phyloP scores from a whole-genome alignment of 2,113 vertebrate species.

The Phrynosoma platyrhinos region DNA sequence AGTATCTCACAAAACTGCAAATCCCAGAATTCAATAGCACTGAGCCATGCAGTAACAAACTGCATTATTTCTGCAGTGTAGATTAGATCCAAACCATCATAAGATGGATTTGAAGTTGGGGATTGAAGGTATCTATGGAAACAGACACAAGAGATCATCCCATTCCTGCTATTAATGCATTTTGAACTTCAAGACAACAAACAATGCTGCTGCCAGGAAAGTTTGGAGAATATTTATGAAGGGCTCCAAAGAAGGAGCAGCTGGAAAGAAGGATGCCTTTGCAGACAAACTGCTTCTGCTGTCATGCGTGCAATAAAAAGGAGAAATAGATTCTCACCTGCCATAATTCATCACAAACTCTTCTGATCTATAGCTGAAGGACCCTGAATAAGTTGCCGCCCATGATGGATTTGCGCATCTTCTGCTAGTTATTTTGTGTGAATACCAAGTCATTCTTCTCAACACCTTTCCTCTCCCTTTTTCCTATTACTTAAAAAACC shows the following conservation, averaged over 20 bases:
- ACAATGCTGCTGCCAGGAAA: background rate
- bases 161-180: too few species aligned
- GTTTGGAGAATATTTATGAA: conserved; percentile 2
- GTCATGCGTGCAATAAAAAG: background rate
- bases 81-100: too few species aligned
- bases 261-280: background rate
- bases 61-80: too few species aligned
- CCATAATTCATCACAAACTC: background rate
- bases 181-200: background rate
- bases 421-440: background rate
- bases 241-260: background rate
- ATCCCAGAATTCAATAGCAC: too few species aligned
- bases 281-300: background rate
- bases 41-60: too few species aligned
- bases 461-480: background rate
- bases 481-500: conserved; percentile 6
- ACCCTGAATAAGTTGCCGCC: background rate
- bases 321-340: conserved; percentile 3
- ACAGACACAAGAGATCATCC: background rate
- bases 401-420: background rate
- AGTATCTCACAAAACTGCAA: too few species aligned
- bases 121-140: too few species aligned
- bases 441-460: background rate
- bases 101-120: too few species aligned
- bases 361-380: conserved; percentile 24